Percentiles rank a stretch among this genome's conserved stretches.
These are phyloP conservation scores for Gallinago paraguaiae DNA, from an alignment of 2,113 vertebrate genomes.

Conservation along the genomic window DNA sequence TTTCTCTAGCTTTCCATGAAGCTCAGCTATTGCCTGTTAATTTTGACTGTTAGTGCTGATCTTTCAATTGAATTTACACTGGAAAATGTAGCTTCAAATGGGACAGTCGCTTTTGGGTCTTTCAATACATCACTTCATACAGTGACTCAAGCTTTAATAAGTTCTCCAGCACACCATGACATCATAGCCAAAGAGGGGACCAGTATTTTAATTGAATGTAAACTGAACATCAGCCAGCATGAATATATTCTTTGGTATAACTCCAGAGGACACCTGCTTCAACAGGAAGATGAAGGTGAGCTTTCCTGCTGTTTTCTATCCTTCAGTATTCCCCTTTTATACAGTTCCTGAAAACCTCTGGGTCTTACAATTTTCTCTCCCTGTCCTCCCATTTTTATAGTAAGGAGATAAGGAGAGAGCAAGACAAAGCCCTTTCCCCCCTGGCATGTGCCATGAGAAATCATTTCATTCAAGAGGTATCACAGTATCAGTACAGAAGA, in stretches of 20 bases:
- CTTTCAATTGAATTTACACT: constrained; percentile 57
- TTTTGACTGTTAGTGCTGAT: constrained; percentile 52
- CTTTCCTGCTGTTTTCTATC: background rate
- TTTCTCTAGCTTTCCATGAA: constrained; percentile 72
- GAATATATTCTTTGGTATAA: constrained; percentile 86
- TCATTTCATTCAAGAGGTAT: background rate
- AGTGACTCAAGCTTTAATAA: constrained; percentile 34
- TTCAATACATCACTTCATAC: constrained; percentile 60
- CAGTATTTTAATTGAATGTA: constrained; percentile 84
- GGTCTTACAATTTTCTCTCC: background rate
- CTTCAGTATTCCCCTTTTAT: background rate
- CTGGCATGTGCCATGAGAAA: background rate
- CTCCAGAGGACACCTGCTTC: constrained; percentile 81
- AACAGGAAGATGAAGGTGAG: constrained; percentile 75
- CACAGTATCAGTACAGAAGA: background rate
- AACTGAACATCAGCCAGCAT: constrained; percentile 73
- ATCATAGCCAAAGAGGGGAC: constrained; percentile 87
- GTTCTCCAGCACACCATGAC: constrained; percentile 60
- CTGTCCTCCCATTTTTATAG: background rate
- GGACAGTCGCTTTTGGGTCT: constrained; percentile 19
- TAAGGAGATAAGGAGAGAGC: background rate
- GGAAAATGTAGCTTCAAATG: constrained; percentile 68
- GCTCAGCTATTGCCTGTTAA: constrained; percentile 70
- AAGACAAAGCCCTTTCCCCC: background rate
- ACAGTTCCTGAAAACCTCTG: background rate